Evolutionary conservation across 2,113 vertebrate genomes (phyloP).

Genomic region (Nematolebias whitei): DNA sequence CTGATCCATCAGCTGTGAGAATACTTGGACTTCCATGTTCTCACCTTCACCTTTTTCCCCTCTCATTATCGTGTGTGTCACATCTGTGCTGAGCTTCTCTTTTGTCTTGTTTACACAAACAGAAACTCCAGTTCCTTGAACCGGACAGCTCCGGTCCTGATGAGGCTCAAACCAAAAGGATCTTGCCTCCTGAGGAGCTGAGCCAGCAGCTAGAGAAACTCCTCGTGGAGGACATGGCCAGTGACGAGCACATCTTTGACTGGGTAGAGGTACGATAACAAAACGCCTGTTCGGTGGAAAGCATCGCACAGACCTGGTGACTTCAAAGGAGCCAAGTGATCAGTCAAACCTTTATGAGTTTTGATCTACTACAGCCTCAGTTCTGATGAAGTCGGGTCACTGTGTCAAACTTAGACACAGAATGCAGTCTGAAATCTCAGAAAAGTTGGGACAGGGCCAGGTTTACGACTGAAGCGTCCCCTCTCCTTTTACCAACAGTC

Average conservation of each 20-base stretch:
- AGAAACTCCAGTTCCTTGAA: slow-evolving; percentile 93
- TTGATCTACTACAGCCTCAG: too few relatives aligned
- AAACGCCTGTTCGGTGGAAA: too few relatives aligned
- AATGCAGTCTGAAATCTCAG: too few relatives aligned
- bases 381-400: too few relatives aligned
- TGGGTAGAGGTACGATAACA: slow-evolving; percentile 91
- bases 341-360: too few relatives aligned
- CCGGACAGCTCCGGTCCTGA: slow-evolving; percentile 83
- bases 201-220: slow-evolving; percentile 90
- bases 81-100: not conserved
- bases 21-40: too few relatives aligned
- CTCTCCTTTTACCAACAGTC: too few relatives aligned
- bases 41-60: too few relatives aligned
- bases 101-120: slow-evolving; percentile 22
- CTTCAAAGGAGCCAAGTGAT: not conserved
- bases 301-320: not conserved
- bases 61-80: not conserved
- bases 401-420: too few relatives aligned
- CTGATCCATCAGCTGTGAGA: not conserved
- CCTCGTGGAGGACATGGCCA: slow-evolving; percentile 92
- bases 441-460: too few relatives aligned
- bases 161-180: slow-evolving; percentile 82
- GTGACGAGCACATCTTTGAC: slow-evolving; percentile 97
- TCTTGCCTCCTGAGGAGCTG: slow-evolving; percentile 88
- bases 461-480: too few relatives aligned